A percentile compares a stretch with the other conserved stretches of the same genome.
Conservation (phyloP, 2,888 invertebrate species). For the Cybosia mesomella region DNA sequence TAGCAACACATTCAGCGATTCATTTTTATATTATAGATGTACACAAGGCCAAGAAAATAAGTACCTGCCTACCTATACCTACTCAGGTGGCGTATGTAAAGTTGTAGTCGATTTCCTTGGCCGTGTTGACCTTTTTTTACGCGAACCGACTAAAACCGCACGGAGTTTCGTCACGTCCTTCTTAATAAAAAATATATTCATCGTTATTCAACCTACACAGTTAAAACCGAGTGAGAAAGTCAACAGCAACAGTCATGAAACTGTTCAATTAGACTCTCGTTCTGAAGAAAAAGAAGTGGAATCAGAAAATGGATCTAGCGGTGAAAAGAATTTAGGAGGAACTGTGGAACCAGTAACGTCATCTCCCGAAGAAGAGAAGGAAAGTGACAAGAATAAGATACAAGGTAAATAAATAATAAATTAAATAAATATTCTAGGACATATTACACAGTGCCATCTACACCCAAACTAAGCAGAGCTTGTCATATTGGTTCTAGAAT, state of each 20-base stretch:
- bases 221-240: neutral
- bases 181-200: neutral
- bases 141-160: neutral
- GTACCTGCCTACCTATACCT: too few species aligned
- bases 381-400: neutral
- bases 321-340: neutral
- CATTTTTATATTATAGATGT: too few species aligned
- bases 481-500: too few species aligned
- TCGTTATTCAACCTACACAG: neutral
- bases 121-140: too few species aligned
- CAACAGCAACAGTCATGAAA: neutral
- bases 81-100: too few species aligned
- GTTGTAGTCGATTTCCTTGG: too few species aligned
- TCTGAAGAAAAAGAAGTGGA: neutral
- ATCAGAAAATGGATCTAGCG: neutral
- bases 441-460: too few species aligned
- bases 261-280: neutral
- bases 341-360: neutral
- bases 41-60: too few species aligned
- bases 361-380: neutral
- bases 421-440: too few species aligned
- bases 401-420: neutral
- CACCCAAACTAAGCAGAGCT: too few species aligned
- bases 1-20: too few species aligned
- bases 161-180: neutral